Base-by-base conservation (phyloP, 2,888 invertebrate genomes). In the Clistopyga incitator region DNA sequence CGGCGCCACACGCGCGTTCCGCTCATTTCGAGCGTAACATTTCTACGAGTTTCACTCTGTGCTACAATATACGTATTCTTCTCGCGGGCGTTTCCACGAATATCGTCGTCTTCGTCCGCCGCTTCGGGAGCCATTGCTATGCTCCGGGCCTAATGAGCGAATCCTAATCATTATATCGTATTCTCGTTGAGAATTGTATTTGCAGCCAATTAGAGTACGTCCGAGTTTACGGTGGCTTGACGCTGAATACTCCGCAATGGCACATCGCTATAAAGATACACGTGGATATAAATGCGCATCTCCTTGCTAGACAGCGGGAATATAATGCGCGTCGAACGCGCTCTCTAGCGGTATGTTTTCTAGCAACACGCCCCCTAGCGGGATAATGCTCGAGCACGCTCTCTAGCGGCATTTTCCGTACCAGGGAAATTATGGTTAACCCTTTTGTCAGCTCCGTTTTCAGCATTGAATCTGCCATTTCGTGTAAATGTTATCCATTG, bases 21-120 rank as follows among this genome's bases (percentile, higher is more conserved):
- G 82, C 86, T 84, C 82, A 85, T 87, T 87, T 87, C 86, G 84
- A 85, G 83, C 86, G 87, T 86, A 87, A 89, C 86, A 87, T 85
- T 84, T 85, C 86, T 83, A 85, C 85, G 87, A 85, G 87, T 89
- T 88, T 87, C 86, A 86, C 88, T 86, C 83, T 15, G 75, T 56
- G 56, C 25, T 61, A 59, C 54, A 59, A 68, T 74, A 70, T 45
- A 25, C 25, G 52, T 29, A 77, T 83, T 42, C 54, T 67, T 76
- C 38, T 54, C 65, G 72, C 79, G 74, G 38, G 29, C 29, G 74
- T 81, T 85, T 81, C 77, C 67, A 54, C 45, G 70, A 81, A 84
- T n/a, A n/a, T 84, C 80, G 68, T 59, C 65, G 65, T 84, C 80
- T 56, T 80, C 80, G 77, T 81, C 67, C 74, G 74, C 84, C 80